These are phyloP conservation scores for Pseudomyrmex sp. DNA, from an alignment of 1,140 invertebrate species.

Conservation along the genomic window DNA sequence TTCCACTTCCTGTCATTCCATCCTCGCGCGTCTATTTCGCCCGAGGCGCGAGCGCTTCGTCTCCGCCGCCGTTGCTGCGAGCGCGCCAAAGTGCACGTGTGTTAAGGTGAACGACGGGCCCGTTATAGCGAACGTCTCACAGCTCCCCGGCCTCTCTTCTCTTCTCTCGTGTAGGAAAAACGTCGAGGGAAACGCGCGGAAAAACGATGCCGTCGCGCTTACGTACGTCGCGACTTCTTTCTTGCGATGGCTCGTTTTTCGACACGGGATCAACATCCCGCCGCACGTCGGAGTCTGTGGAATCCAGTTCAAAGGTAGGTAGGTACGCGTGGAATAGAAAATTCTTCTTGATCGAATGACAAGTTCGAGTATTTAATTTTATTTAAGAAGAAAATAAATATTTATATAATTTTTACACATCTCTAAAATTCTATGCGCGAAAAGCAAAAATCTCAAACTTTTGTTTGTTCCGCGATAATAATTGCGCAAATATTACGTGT, in stretches of 20 bases:
- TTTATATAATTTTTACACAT: neutral
- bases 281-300: neutral
- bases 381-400: neutral
- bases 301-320: neutral
- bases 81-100: constrained; percentile 17
- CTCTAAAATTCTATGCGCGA: neutral
- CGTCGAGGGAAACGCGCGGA: constrained; percentile 54
- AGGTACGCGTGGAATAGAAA: too few species aligned
- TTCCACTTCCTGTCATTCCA: constrained; percentile 79
- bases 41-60: constrained; percentile 14
- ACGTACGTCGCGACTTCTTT: constrained; percentile 21
- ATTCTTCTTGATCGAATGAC: too few species aligned
- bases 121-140: neutral
- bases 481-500: neutral
- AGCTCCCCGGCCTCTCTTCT: neutral
- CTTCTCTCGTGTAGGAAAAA: neutral
- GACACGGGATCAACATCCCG: neutral
- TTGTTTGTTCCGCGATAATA: neutral
- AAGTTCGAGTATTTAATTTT: too few species aligned
- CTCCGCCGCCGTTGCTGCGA: constrained; percentile 1
- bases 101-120: constrained; percentile 24
- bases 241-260: neutral
- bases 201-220: constrained; percentile 66
- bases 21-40: constrained; percentile 66
- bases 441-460: neutral